Conservation (phyloP, 2,113 vertebrate genomes). For the Tonatia bakeri region DNA sequence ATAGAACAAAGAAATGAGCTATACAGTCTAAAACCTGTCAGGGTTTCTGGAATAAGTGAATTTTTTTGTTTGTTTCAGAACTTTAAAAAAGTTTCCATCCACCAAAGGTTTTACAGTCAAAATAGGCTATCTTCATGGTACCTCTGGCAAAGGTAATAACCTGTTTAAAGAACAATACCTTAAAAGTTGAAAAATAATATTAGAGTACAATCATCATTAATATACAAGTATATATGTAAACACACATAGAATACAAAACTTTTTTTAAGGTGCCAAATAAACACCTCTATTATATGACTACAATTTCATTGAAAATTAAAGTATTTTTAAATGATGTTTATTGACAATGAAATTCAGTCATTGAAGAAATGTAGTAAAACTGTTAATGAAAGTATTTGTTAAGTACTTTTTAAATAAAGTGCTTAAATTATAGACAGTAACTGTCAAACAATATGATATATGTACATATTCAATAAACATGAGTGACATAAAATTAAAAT, state of each 20-base stretch:
- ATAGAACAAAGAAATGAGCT: constrained; percentile 77
- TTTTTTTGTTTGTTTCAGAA: constrained; percentile 56
- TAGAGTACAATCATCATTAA: not conserved
- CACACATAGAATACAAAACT: not conserved
- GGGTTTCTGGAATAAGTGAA: constrained; percentile 56
- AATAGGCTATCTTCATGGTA: not conserved
- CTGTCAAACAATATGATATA: not conserved
- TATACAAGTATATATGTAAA: not conserved
- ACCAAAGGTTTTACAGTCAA: constrained; percentile 11
- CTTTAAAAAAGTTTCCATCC: not conserved
- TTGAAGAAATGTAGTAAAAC: not conserved
- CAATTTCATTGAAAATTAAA: not conserved
- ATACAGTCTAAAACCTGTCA: constrained; percentile 78
- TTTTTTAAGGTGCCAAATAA: not conserved
- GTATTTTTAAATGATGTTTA: not conserved
- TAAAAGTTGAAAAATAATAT: constrained; percentile 1
- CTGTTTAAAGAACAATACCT: not conserved
- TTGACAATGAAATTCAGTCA: not conserved
- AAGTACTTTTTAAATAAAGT: not conserved
- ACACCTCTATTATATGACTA: not conserved
- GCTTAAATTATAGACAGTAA: not conserved
- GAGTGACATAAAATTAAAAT: not conserved
- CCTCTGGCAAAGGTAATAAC: not conserved
- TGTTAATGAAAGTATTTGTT: not conserved
- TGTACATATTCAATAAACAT: not conserved